Conservation (phyloP, 92 coral and sea anemone species). For the Anthopleura xanthogrammica region DNA sequence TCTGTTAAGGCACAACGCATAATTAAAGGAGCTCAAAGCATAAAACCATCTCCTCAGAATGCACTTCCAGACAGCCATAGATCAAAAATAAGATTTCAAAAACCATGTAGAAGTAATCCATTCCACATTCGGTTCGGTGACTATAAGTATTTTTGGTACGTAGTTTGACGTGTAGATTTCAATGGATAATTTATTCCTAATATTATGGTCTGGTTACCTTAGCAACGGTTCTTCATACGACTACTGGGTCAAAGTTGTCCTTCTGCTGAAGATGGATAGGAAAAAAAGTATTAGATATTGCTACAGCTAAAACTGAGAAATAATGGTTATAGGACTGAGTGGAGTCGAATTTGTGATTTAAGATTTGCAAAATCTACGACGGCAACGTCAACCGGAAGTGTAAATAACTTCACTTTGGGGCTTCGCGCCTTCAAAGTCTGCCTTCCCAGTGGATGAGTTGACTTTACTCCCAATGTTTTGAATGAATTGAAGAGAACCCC, state of each 20-base stretch:
- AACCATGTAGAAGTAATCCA: neutral
- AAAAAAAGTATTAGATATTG: neutral
- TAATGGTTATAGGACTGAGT: neutral
- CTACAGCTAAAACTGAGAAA: neutral
- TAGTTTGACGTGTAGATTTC: neutral
- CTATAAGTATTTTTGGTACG: neutral
- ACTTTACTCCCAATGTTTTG: too few species aligned
- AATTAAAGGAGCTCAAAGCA: too few species aligned
- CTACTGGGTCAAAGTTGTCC: neutral
- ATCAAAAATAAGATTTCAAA: too few species aligned
- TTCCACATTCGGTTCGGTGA: neutral
- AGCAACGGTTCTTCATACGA: neutral
- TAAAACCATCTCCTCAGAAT: neutral
- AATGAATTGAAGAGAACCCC: too few species aligned
- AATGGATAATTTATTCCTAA: neutral
- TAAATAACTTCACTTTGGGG: too few species aligned
- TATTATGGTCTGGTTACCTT: slow-evolving; percentile 7
- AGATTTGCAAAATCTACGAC: too few species aligned
- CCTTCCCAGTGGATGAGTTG: too few species aligned
- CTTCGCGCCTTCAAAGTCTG: too few species aligned
- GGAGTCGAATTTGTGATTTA: too few species aligned
- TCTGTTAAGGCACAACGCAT: too few species aligned
- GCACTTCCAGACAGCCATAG: neutral
- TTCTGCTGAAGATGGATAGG: neutral
- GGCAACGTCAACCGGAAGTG: too few species aligned